These are phyloP conservation scores for Tetranychus truncatus DNA, from an alignment of 2,888 invertebrate species.

Conservation along the genomic window DNA sequence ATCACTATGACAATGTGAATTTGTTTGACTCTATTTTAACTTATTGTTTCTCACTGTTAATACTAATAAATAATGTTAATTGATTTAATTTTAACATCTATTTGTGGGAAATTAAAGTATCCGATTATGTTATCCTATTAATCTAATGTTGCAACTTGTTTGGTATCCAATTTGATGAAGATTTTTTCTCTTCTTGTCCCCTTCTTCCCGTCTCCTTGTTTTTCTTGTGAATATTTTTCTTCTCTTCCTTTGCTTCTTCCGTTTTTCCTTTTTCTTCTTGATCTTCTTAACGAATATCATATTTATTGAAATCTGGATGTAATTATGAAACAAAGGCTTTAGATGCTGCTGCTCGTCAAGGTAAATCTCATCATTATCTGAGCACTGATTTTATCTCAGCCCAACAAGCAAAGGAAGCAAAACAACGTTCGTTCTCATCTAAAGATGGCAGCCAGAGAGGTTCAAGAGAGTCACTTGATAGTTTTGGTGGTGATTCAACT, in stretches of 20 bases:
- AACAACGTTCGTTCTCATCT: slow-evolving; percentile 39
- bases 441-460: slow-evolving; percentile 40
- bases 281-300: not conserved
- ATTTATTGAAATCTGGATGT: too few species aligned
- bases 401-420: slow-evolving; percentile 25
- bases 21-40: too few species aligned
- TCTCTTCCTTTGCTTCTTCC: not conserved
- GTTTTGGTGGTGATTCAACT: slow-evolving; percentile 22
- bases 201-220: too few species aligned
- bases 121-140: not conserved
- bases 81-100: too few species aligned
- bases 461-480: slow-evolving; percentile 27
- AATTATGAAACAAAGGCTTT: slow-evolving; percentile 44
- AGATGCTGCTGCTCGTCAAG: slow-evolving; percentile 38
- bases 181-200: not conserved
- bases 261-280: not conserved
- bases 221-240: too few species aligned
- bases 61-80: too few species aligned
- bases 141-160: not conserved
- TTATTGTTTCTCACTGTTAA: too few species aligned
- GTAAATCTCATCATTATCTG: slow-evolving; percentile 25
- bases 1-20: too few species aligned
- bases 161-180: not conserved
- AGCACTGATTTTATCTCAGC: slow-evolving; percentile 25
- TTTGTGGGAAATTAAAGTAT: too few species aligned